A percentile compares a stretch with the other conserved stretches of the same genome.
phyloP scores from a whole-genome alignment of 1,140 invertebrate genomes.

The Drosophila malerkotliana region DNA sequence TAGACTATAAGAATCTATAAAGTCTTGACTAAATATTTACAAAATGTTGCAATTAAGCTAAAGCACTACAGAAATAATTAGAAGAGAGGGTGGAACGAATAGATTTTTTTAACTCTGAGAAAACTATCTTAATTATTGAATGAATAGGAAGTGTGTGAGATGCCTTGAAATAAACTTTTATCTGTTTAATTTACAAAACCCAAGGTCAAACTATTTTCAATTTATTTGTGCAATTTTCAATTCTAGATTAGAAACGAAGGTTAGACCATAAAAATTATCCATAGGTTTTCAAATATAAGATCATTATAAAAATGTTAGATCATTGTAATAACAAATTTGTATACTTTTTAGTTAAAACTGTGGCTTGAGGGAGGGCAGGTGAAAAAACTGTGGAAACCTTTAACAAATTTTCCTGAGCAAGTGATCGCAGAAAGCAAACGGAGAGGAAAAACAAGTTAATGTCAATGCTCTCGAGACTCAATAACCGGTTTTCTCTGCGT shows the following conservation, averaged over 20 bases:
- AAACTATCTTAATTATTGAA: conserved; percentile 15
- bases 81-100: not conserved
- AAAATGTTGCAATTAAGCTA: conserved; percentile 20
- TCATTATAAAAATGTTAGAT: no score
- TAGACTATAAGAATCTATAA: not conserved
- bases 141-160: not conserved
- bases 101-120: not conserved
- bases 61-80: not conserved
- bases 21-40: conserved; percentile 15
- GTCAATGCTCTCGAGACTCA: conserved; percentile 24
- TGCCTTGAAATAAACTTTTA: not conserved
- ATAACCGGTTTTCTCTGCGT: conserved; percentile 30
- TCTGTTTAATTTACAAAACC: not conserved
- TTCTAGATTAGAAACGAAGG: not conserved
- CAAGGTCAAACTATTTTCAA: conserved; percentile 2
- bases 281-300: not conserved
- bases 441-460: conserved; percentile 30
- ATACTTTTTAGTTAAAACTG: not conserved
- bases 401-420: conserved; percentile 36
- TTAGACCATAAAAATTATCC: not conserved
- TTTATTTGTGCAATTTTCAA: not conserved
- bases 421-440: conserved; percentile 8
- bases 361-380: conserved; percentile 12
- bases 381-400: conserved; percentile 30
- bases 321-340: no score